Percentiles rank a stretch among this genome's conserved stretches.
phyloP scores from a whole-genome alignment of 2,888 invertebrate species.

The Fragum whitleyi region DNA sequence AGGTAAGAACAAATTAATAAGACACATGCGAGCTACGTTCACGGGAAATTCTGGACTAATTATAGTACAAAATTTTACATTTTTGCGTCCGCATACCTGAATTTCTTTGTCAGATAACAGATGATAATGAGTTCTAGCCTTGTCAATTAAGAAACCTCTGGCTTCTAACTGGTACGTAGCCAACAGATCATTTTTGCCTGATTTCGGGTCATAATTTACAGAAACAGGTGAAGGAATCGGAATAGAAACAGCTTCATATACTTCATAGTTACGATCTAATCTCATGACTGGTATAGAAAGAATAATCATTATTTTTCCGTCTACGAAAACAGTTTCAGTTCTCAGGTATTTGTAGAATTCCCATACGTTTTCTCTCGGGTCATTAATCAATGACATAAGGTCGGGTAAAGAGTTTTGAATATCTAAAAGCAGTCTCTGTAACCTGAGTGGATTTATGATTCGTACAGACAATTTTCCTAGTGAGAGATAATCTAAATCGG shows the following conservation, averaged over 20 bases:
- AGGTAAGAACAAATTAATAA: background rate
- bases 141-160: background rate
- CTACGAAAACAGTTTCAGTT: background rate
- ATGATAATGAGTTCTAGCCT: background rate
- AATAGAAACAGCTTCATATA: background rate
- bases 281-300: background rate
- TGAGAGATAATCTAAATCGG: no score
- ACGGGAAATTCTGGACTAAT: background rate
- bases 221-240: background rate
- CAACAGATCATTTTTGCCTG: background rate
- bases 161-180: background rate
- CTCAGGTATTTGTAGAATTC: background rate
- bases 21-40: slow-evolving; percentile 16
- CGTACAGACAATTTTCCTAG: background rate
- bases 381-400: background rate
- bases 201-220: background rate
- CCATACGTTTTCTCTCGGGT: slow-evolving; percentile 9
- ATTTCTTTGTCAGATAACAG: background rate
- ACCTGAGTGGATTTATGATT: background rate
- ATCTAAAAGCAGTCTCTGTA: background rate
- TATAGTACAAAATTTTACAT: background rate
- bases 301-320: background rate
- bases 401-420: background rate
- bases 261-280: background rate
- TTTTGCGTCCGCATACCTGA: background rate